Conservation (phyloP, 1,140 invertebrate species). For the Drosophila saltans region DNA sequence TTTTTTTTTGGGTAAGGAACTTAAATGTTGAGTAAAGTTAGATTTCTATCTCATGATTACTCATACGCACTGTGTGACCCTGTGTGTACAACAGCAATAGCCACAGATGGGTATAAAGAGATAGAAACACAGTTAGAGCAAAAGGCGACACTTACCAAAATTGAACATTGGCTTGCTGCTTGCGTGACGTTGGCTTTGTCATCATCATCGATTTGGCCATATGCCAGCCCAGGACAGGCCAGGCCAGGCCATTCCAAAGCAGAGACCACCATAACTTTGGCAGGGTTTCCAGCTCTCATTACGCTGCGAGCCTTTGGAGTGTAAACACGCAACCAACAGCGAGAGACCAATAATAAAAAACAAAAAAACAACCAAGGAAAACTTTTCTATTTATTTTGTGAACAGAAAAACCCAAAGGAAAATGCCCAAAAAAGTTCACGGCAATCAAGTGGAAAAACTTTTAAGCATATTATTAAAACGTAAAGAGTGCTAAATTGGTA, state of each 20-base stretch:
- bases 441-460: constrained; percentile 50
- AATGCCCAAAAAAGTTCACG: constrained; percentile 48
- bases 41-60: constrained; percentile 80
- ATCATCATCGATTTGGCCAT: constrained; percentile 73
- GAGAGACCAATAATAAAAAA: neutral
- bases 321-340: constrained; percentile 19
- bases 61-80: constrained; percentile 61
- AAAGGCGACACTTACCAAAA: constrained; percentile 72
- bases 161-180: constrained; percentile 62
- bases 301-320: constrained; percentile 39
- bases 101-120: constrained; percentile 25
- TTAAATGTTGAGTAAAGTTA: constrained; percentile 71
- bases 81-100: neutral
- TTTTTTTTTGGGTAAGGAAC: constrained; percentile 54
- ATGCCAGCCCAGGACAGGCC: constrained; percentile 29
- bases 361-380: neutral
- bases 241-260: constrained; percentile 1
- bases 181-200: constrained; percentile 65
- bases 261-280: constrained; percentile 8
- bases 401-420: constrained; percentile 20
- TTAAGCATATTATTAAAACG: constrained; percentile 60
- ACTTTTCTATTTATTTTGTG: constrained; percentile 12
- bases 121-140: constrained; percentile 16
- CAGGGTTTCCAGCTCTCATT: constrained; percentile 31
- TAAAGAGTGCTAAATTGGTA: constrained; percentile 54